Conservation (phyloP, 2,797 vertebrate species). For the Sus cebifrons region DNA sequence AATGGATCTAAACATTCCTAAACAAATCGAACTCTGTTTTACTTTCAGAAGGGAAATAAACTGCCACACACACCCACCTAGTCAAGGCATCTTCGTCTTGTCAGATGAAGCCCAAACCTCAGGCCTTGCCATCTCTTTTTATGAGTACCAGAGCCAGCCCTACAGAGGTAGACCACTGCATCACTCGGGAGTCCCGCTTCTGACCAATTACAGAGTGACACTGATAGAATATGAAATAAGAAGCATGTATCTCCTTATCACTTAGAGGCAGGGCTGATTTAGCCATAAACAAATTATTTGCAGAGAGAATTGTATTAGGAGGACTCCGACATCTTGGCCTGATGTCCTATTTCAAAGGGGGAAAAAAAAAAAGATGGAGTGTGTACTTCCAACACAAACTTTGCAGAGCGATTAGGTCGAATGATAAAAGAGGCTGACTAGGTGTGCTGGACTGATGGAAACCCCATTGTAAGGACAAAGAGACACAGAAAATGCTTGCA, state of each 20-base stretch:
- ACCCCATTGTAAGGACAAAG: background rate
- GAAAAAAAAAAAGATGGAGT: background rate
- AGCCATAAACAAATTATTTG: constrained; percentile 22
- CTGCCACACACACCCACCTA: background rate
- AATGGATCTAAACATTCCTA: background rate
- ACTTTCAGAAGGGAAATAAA: background rate
- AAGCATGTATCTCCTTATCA: background rate
- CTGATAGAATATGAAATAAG: background rate
- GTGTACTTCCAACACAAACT: background rate
- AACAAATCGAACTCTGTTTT: background rate
- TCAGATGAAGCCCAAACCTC: background rate
- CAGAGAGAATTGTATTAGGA: background rate
- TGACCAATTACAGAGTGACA: background rate
- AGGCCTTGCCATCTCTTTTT: background rate
- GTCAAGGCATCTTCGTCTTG: background rate
- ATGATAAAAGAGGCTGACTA: background rate
- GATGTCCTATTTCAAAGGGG: background rate
- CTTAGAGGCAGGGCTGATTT: constrained; percentile 55
- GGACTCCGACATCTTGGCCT: background rate
- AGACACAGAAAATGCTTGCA: background rate
- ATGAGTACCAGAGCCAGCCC: background rate
- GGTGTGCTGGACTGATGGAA: background rate
- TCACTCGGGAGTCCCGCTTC: background rate
- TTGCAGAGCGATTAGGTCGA: background rate
- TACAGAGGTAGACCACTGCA: background rate